These are phyloP conservation scores for Nephrocerus scutellatus DNA, from an alignment of 2,888 invertebrate genomes.

Conservation along the genomic window DNA sequence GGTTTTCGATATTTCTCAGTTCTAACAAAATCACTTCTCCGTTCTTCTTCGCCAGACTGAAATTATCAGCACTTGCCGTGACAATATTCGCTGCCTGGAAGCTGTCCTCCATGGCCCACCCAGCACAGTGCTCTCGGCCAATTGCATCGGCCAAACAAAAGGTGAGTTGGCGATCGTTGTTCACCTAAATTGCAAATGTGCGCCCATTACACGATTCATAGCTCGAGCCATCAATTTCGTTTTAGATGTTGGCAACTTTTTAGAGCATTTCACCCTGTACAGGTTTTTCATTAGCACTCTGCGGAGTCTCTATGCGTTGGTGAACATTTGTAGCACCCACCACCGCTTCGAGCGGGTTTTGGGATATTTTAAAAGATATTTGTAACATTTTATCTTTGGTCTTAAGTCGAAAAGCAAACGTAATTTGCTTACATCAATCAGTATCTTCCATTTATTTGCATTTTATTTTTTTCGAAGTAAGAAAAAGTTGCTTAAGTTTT, in stretches of 20 bases:
- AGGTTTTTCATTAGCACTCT: constrained; percentile 39
- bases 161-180: constrained; percentile 48
- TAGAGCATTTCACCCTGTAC: constrained; percentile 41
- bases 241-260: constrained; percentile 39
- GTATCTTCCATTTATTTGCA: too few relatives aligned
- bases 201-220: constrained; percentile 45
- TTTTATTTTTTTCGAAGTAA: too few relatives aligned
- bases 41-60: constrained; percentile 59
- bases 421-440: too few relatives aligned
- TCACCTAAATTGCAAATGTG: constrained; percentile 42
- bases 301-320: constrained; percentile 34
- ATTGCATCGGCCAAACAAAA: constrained; percentile 55
- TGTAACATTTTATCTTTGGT: too few relatives aligned
- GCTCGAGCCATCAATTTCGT: constrained; percentile 43
- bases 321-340: too few relatives aligned
- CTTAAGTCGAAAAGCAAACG: too few relatives aligned
- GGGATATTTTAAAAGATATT: constrained; percentile 14
- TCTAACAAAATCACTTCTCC: background rate
- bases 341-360: constrained; percentile 12
- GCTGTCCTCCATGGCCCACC: constrained; percentile 56
- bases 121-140: constrained; percentile 50
- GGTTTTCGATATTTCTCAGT: background rate
- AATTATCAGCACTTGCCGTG: constrained; percentile 75
- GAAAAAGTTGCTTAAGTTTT: too few relatives aligned
- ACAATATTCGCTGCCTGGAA: constrained; percentile 75